Base-by-base conservation (phyloP, 2,113 vertebrate species). In the Candoia aspera region DNA sequence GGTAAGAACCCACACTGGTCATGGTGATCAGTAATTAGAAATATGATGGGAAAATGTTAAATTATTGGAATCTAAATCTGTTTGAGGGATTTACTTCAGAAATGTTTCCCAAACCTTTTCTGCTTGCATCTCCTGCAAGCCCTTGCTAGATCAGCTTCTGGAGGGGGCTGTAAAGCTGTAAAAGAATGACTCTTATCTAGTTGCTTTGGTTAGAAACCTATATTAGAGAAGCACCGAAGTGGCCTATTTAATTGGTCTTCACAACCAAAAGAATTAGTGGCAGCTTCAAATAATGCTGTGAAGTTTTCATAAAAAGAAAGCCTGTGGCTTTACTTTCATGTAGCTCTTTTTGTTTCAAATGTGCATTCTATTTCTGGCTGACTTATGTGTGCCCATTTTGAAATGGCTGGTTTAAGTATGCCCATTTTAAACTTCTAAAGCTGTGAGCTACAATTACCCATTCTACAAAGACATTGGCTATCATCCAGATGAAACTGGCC, bases 371-470 rank as follows among this genome's bases (percentile, higher is more conserved):
- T 94, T 94, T 94, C 86, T 92, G 93, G 83, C 21, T 88, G 92
- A 93, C 95, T 94, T 95, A 96, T 92, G 93, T 93, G 89, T 95
- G 94, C 94, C 49, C 73, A 79, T 79, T 79, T 79, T 90, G 68
- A 95, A 94, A 95, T 42, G 73, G 33, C 33, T 79, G 33, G 17
- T 42, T 73, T 42, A 79, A 93, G 33, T 83, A 91, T 92, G 94
- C 88, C 91, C 64, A 94, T 95, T 94, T 93, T n/a, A 90, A 95
- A 94, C 91, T 92, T 90, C 89, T 94, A 92, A 95, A 92, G 87
- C 92, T 86, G 87, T 96, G 95, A 96, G 94, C 88, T 95, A 90
- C 93, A 95, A 92, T 95, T 96, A 96, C 95, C 95, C 95, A 95
- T 95, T 96, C 95, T 91, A 92, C 64, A 94, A 93, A 89, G 86